These are phyloP conservation scores for Muscicapa striata DNA, from an alignment of 2,797 vertebrate species.

Conservation along the genomic window DNA sequence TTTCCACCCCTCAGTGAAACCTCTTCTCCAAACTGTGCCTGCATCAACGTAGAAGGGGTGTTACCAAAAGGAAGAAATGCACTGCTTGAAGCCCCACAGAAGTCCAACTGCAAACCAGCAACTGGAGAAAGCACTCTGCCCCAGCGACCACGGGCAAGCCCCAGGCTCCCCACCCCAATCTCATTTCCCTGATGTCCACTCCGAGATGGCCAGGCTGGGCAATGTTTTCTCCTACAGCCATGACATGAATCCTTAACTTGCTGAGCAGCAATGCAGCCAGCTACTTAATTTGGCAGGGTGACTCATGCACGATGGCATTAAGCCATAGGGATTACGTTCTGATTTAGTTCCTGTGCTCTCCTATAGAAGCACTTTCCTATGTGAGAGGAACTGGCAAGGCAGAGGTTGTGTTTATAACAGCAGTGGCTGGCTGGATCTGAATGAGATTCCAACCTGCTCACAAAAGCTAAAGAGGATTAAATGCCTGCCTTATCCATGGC, in stretches of 20 bases:
- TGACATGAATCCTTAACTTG: background rate
- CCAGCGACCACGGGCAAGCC: fast-evolving
- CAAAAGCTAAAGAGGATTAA: conserved; percentile 16
- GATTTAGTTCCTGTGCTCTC: background rate
- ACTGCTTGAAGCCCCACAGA: background rate
- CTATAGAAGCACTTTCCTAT: background rate
- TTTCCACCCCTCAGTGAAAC: background rate
- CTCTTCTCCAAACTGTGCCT: background rate
- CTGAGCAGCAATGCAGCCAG: background rate
- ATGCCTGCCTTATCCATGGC: background rate
- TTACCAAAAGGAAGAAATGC: background rate
- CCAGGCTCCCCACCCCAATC: fast-evolving
- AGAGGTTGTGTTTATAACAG: background rate
- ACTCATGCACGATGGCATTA: background rate
- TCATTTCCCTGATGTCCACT: background rate
- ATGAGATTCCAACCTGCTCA: background rate
- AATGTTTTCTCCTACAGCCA: background rate
- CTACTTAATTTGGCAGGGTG: conserved; percentile 15
- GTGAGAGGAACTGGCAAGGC: background rate
- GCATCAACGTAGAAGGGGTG: fast-evolving
- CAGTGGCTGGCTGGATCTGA: background rate
- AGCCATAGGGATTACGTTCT: background rate
- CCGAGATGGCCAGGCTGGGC: background rate
- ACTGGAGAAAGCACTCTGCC: background rate
- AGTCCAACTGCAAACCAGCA: background rate